Evolutionary conservation across 2,888 invertebrate genomes (phyloP).

Genomic region (Eupithecia dodoneata): DNA sequence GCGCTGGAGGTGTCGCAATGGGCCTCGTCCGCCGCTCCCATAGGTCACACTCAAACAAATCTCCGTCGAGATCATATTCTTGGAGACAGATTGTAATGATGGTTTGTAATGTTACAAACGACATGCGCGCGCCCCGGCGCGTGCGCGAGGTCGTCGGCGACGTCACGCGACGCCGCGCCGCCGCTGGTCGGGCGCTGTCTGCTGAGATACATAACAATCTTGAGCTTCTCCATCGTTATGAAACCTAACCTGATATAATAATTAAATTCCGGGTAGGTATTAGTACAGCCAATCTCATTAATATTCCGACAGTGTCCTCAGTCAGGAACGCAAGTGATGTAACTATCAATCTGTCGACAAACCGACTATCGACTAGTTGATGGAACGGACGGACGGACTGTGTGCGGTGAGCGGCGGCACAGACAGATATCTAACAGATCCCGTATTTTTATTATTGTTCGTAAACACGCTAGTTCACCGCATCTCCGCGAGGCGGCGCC

Average conservation of each 20-base stretch:
- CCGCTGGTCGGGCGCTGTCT: not conserved
- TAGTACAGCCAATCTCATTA: not conserved
- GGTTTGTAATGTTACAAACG: no score
- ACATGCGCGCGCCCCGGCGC: not conserved
- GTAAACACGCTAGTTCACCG: not conserved
- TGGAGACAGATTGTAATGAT: not conserved
- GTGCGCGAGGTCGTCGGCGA: conserved; percentile 2
- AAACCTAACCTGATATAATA: not conserved
- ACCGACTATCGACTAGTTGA: not conserved
- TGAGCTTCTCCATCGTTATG: not conserved
- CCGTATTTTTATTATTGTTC: not conserved
- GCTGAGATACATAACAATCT: not conserved
- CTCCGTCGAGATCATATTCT: not conserved
- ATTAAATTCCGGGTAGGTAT: not conserved
- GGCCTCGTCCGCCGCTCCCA: not conserved
- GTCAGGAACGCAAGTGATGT: not conserved
- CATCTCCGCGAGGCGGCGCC: not conserved
- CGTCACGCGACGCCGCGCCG: no score
- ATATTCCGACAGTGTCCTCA: not conserved
- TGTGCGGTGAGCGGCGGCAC: not conserved
- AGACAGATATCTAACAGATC: not conserved
- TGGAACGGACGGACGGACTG: not conserved
- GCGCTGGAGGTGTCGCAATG: not conserved
- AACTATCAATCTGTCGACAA: not conserved
- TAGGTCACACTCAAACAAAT: not conserved